These are phyloP conservation scores for Buceros bicornis DNA, from an alignment of 2,797 vertebrate genomes.

Conservation along the genomic window DNA sequence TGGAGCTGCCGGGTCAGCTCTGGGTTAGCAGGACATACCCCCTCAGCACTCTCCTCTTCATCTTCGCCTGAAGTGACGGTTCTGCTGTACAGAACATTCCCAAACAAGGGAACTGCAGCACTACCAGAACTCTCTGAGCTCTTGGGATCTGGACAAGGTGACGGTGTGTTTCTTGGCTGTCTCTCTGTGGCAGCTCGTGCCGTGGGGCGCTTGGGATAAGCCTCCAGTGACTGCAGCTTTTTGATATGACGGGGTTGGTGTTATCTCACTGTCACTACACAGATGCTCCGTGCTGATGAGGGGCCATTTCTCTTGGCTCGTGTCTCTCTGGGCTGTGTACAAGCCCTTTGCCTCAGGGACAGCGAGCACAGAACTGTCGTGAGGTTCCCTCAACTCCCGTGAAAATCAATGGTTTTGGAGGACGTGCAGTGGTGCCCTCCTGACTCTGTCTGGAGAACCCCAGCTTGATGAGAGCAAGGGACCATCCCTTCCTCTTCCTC, in stretches of 20 bases:
- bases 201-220: accelerated
- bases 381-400: not conserved
- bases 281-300: not conserved
- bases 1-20: not conserved
- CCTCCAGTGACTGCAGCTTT: not conserved
- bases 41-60: not conserved
- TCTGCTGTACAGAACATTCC: not conserved
- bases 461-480: not conserved
- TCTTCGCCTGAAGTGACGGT: not conserved
- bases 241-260: not conserved
- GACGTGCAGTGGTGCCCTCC: not conserved
- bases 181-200: not conserved
- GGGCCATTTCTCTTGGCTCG: not conserved
- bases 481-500: not conserved
- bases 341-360: not conserved
- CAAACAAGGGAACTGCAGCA: not conserved
- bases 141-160: not conserved
- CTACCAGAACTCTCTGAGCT: not conserved
- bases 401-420: not conserved
- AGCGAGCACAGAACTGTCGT: not conserved
- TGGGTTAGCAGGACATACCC: not conserved
- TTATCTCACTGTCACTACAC: not conserved
- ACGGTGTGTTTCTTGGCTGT: not conserved
- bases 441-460: not conserved
- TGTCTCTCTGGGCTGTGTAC: not conserved